Evolutionary conservation across 2,888 invertebrate species (phyloP), one percentile per base, ranked within the genome.

Genomic region (Xestoiulus laeticollis): DNA sequence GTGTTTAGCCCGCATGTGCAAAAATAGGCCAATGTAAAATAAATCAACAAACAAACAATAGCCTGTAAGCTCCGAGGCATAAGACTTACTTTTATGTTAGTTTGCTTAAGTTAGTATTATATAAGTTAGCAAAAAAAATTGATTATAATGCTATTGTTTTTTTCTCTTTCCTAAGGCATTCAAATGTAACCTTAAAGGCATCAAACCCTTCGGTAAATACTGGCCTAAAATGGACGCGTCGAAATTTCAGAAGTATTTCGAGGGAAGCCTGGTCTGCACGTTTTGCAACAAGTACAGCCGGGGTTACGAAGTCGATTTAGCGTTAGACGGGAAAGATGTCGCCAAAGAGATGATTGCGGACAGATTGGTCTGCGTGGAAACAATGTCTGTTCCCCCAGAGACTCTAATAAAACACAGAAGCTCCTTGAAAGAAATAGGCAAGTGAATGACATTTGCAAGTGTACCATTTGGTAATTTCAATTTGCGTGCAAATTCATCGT

Each of bases 181-280:
- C 33, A 84, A 33, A 22, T 84, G 84, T 19, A 84, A 43, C 33
- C 16, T 84, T 19, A 84, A 33, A 22, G 43, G 43, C 22, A 43
- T 84, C 84, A 84, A 22, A 14, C 84, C 84, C 84, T 38, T 84
- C n/a, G 84, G 84, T 5, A 38, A 38, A 33, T 38, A 84, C n/a
- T 84, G 84, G 84, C 84, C 84, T 0, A 84, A 32, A 84, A 38
- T 84, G 33, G 22, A 84, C 14, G 22, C 14, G 33, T 16, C 33
- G 3, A 33, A 38, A 19, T 84, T 84, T 8, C 38, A 84, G 43
- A 33, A 33, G 84, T 84, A 84, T 84, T 84, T 84, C 16, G 84
- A 43, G 43, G 84, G 84, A 43, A 84, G n/a, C 8, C 43, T 84
- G 0, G 22, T 38, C 1, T 84, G 84, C 43, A 84, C 32, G 6